Conservation (phyloP, 2,888 invertebrate genomes). For the Timema podura region DNA sequence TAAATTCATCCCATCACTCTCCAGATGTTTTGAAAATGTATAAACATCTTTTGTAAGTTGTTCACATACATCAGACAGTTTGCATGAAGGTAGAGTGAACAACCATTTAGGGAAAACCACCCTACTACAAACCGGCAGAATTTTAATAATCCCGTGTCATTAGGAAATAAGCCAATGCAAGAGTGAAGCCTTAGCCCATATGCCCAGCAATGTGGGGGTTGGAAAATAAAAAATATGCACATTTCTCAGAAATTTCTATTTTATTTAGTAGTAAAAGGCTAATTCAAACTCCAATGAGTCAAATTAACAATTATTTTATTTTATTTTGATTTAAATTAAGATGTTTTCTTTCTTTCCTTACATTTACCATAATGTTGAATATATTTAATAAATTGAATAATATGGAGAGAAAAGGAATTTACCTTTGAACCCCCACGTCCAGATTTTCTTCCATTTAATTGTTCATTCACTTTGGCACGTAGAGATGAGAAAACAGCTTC, state of each 20-base stretch:
- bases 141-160: too few species aligned
- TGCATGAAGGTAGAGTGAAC: too few species aligned
- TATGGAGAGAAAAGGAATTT: neutral
- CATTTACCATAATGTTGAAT: neutral
- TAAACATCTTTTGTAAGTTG: too few species aligned
- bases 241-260: neutral
- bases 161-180: too few species aligned
- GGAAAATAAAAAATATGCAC: conserved; percentile 7
- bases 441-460: conserved; percentile 55
- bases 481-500: conserved; percentile 79
- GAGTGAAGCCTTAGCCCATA: too few species aligned
- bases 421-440: conserved; percentile 35
- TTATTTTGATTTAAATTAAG: too few species aligned
- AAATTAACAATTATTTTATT: neutral
- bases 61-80: too few species aligned
- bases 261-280: too few species aligned
- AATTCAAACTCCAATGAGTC: neutral
- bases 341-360: neutral
- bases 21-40: too few species aligned
- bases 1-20: too few species aligned
- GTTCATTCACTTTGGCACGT: conserved; percentile 64
- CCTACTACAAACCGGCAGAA: too few species aligned
- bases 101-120: too few species aligned
- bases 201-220: neutral
- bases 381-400: neutral